These are phyloP conservation scores for Trichomycterus rosablanca DNA, from an alignment of 2,113 vertebrate species.

Conservation along the genomic window DNA sequence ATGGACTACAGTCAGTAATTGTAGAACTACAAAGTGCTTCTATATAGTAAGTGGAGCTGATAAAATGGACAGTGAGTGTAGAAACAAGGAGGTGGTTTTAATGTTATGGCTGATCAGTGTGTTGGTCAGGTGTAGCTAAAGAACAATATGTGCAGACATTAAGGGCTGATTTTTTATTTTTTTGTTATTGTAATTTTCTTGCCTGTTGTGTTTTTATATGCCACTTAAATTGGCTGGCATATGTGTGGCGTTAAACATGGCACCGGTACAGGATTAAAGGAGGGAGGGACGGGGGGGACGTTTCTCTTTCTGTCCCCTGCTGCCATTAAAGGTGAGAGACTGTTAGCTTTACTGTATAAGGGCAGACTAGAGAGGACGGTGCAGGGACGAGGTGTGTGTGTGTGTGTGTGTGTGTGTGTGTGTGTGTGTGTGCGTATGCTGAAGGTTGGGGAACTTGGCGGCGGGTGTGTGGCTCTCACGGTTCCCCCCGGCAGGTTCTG, in stretches of 20 bases:
- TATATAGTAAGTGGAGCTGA: no score
- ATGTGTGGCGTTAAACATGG: constrained; percentile 24
- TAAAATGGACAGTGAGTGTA: no score
- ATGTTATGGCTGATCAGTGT: no score
- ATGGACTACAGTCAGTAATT: no score
- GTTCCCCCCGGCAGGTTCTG: constrained; percentile 53
- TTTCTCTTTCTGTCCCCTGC: constrained; percentile 39
- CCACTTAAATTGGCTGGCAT: constrained; percentile 1
- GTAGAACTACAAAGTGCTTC: no score
- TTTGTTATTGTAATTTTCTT: neutral
- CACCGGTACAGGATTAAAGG: constrained; percentile 23
- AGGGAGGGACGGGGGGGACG: neutral
- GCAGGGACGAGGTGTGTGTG: constrained; percentile 44
- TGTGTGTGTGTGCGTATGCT: no score
- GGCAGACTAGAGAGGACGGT: constrained; percentile 37
- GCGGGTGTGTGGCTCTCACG: constrained; percentile 57
- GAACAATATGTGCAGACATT: no score
- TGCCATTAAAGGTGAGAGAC: constrained; percentile 71
- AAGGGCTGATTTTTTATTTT: no score
- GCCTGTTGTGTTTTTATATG: constrained; percentile 1
- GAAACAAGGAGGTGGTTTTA: no score
- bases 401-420: no score
- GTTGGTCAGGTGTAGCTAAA: no score
- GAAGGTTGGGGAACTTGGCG: constrained; percentile 47
- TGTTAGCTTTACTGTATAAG: constrained; percentile 71